Evolutionary conservation across 2,888 invertebrate species (phyloP), one percentile per base, ranked within the genome.

Genomic region (Lathronympha strigana): DNA sequence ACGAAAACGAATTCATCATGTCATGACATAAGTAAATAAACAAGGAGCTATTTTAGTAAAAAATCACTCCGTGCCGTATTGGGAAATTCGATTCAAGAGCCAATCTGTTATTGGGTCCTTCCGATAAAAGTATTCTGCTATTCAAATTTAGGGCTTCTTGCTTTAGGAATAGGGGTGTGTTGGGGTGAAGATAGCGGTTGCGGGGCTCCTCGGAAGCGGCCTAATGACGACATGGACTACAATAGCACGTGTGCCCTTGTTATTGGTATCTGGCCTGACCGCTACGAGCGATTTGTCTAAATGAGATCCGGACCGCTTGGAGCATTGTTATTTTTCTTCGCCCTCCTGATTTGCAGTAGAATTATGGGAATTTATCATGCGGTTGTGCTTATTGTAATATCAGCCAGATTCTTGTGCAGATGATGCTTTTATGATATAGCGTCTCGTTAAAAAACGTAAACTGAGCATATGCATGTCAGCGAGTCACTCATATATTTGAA

Each of bases 211-310:
- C 89, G 90, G 89, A 90, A 90, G 84, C 87, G 83, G 81, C 84
- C 90, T 91, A 90, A 91, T 90, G 91, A 90, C 85, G 87, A 84
- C 84, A 79, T 78, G 78, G 83, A 86, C 80, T 83, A 91, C 91
- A 91, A 91, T 90, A 88, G 89, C 88, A 89, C 84, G 84, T 83
- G 85, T 85, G 84, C 82, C 87, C 90, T 90, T 91, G 86, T 90
- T 91, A 90, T 90, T 90, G 90, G 88, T 89, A 88, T 90, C 90
- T 87, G 90, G 88, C 88, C 87, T 90, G 88, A 90, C 90, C 90
- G 90, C 90, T 88, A 90, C 88, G 83, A 88, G 85, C 89, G 90
- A 91, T 91, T 91, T 90, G 91, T 91, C 90, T 88, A 90, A 90
- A 91, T 90, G 90, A 91, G 90, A 90, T 90, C 90, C 91, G 90